A percentile compares a stretch with the other conserved stretches of the same genome.
These are phyloP conservation scores for Drosophila incognita DNA, from an alignment of 2,888 invertebrate species.

Conservation along the genomic window DNA sequence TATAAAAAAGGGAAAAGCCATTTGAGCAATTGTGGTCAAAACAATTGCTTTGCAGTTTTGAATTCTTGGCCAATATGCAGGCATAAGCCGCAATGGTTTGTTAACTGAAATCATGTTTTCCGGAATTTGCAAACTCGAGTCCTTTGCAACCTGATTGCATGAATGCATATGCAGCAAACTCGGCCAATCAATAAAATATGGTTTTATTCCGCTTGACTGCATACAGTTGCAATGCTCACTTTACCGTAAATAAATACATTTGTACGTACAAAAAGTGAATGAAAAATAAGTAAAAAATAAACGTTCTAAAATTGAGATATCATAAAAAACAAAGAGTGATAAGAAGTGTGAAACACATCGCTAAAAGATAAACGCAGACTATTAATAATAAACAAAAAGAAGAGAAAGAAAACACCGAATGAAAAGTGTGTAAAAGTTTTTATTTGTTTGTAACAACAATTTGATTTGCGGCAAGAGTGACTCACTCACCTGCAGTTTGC, in stretches of 20 bases:
- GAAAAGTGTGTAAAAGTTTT: slow-evolving; percentile 36
- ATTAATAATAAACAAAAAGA: slow-evolving; percentile 2
- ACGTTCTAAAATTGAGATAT: slow-evolving; percentile 4
- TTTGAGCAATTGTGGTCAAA: slow-evolving; percentile 6
- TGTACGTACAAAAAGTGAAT: neutral
- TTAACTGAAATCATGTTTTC: slow-evolving; percentile 9
- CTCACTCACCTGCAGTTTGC: slow-evolving; percentile 85
- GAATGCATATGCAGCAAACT: slow-evolving; percentile 24
- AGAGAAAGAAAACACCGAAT: slow-evolving; percentile 19
- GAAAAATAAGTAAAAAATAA: neutral
- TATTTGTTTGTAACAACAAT: slow-evolving; percentile 59
- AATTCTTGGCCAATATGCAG: slow-evolving; percentile 1
- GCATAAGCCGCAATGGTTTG: neutral
- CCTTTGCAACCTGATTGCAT: slow-evolving; percentile 17
- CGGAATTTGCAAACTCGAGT: slow-evolving; percentile 5
- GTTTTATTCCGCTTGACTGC: slow-evolving; percentile 25
- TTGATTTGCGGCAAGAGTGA: slow-evolving; percentile 31
- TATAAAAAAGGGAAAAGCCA: neutral
- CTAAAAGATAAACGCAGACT: neutral
- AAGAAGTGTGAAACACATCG: slow-evolving; percentile 5
- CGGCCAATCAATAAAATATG: slow-evolving; percentile 33
- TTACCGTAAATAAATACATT: slow-evolving; percentile 3
- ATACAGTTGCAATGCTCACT: neutral
- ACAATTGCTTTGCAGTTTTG: neutral
- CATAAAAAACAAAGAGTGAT: slow-evolving; percentile 7